Percentiles rank a stretch among this genome's conserved stretches.
phyloP scores from a whole-genome alignment of 2,113 vertebrate species.

The Cynopterus brachyotis region DNA sequence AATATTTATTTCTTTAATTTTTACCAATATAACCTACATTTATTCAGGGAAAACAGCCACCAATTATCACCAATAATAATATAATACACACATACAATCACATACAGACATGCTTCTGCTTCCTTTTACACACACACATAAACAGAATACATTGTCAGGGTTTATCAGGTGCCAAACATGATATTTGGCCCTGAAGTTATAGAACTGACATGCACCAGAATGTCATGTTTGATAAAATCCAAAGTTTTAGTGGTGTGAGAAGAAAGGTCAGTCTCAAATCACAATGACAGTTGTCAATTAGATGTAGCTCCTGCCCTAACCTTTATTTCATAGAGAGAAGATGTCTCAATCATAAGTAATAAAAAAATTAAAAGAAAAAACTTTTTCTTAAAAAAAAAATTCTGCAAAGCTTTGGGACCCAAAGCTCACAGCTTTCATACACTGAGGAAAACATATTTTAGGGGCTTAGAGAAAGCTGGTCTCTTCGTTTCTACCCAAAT shows the following conservation, averaged over 20 bases:
- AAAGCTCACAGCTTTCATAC: background rate
- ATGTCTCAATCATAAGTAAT: background rate
- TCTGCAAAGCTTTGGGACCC: background rate
- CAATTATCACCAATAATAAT: background rate
- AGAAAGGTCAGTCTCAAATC: background rate
- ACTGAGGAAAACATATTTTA: background rate
- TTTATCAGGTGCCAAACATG: background rate
- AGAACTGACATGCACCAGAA: background rate
- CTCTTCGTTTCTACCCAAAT: background rate
- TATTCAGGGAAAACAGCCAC: background rate
- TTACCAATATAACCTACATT: background rate
- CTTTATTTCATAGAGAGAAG: background rate
- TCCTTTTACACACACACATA: background rate
- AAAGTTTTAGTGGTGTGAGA: background rate
- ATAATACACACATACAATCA: background rate
- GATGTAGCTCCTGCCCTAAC: background rate
- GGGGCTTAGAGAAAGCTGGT: background rate
- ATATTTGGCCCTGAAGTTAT: background rate
- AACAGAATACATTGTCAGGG: background rate
- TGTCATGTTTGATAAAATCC: background rate
- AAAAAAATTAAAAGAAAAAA: background rate
- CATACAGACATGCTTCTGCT: background rate
- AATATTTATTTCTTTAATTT: background rate
- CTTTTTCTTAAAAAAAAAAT: background rate
- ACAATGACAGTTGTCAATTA: background rate